phyloP scores from a whole-genome alignment of 2,113 vertebrate species.

The Loxodonta africana region DNA sequence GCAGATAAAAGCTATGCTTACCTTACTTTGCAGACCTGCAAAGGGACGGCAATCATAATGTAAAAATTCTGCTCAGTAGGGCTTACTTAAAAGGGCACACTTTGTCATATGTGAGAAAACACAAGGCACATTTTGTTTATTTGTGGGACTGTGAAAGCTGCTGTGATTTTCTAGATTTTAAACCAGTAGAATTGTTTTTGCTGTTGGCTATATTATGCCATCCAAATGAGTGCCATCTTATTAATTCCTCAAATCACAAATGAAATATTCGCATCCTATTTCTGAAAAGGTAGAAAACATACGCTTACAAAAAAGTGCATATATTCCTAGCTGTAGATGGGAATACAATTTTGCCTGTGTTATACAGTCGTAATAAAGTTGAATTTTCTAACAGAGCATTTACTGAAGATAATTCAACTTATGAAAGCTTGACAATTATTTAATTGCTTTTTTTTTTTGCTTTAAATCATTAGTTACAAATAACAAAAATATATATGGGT shows the following conservation, averaged over 20 bases:
- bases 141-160: slow-evolving; percentile 72
- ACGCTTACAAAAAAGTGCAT: slow-evolving; percentile 47
- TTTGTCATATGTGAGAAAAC: slow-evolving; percentile 71
- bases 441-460: slow-evolving; percentile 44
- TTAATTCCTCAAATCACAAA: not conserved
- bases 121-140: slow-evolving; percentile 57
- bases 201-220: not conserved
- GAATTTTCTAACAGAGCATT: slow-evolving; percentile 40
- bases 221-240: not conserved
- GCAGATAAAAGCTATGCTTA: slow-evolving; percentile 70
- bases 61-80: slow-evolving; percentile 51
- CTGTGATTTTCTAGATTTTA: slow-evolving; percentile 76
- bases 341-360: slow-evolving; percentile 60
- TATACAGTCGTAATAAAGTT: slow-evolving; percentile 61
- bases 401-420: slow-evolving; percentile 67
- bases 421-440: slow-evolving; percentile 66
- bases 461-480: slow-evolving; percentile 63
- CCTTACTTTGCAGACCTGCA: slow-evolving; percentile 45
- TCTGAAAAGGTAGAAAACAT: slow-evolving; percentile 3
- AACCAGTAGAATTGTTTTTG: slow-evolving; percentile 56
- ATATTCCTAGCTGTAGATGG: not conserved
- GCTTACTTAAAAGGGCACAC: slow-evolving; percentile 61
- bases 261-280: not conserved
- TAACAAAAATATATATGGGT: slow-evolving; percentile 55
- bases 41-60: not conserved